A percentile compares a stretch with the other conserved stretches of the same genome.
Evolutionary conservation across 2,888 invertebrate species (phyloP).

Genomic region (Pilophorus perplexus): DNA sequence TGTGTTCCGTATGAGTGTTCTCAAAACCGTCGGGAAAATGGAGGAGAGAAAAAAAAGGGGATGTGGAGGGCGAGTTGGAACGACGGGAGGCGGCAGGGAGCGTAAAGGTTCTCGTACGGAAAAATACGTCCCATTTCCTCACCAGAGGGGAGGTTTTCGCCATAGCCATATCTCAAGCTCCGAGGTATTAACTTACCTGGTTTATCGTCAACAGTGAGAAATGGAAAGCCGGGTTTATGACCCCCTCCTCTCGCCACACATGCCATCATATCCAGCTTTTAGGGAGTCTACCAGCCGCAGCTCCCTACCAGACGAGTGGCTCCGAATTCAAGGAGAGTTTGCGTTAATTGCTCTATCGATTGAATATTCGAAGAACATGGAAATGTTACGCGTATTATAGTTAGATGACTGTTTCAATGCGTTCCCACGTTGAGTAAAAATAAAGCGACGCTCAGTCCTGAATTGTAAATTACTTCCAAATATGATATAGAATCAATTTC

Average conservation of each 20-base stretch:
- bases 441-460: too few species aligned
- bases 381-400: too few species aligned
- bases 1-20: background rate
- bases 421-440: too few species aligned
- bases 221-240: constrained; percentile 27
- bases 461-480: too few species aligned
- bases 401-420: too few species aligned
- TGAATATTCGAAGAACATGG: too few species aligned
- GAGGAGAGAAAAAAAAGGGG: constrained; percentile 5
- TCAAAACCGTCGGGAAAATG: background rate
- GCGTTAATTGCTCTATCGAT: too few species aligned
- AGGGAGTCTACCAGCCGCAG: background rate
- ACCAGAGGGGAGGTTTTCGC: constrained; percentile 12
- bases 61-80: background rate
- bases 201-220: constrained; percentile 27
- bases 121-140: constrained; percentile 31
- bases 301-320: constrained; percentile 2
- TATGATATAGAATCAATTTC: too few species aligned
- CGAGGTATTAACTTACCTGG: constrained; percentile 30
- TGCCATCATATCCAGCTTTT: constrained; percentile 23
- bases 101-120: background rate
- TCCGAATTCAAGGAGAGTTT: too few species aligned
- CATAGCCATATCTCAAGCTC: constrained; percentile 23
- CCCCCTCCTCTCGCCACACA: background rate
- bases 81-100: background rate